Conservation (phyloP, 2,888 invertebrate species). For the Thymelicus acteon region DNA sequence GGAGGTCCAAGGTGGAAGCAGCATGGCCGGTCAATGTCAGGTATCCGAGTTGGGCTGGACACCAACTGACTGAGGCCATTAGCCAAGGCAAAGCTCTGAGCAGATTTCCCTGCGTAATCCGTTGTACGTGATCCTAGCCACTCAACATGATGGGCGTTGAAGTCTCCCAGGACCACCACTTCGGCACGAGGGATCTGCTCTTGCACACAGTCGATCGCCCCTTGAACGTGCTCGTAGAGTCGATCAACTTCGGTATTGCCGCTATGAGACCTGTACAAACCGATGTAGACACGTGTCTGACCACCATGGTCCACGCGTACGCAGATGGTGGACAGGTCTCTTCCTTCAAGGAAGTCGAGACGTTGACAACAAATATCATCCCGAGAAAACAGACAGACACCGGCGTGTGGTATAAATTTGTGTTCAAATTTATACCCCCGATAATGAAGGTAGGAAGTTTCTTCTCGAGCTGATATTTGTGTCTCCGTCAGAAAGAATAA, state of each 20-base stretch:
- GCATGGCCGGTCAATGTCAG: too few species aligned
- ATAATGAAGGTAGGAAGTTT: too few species aligned
- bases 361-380: constrained; percentile 27
- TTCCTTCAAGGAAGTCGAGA: constrained; percentile 11
- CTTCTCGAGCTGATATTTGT: too few species aligned
- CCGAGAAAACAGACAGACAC: constrained; percentile 23
- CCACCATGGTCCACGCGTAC: constrained; percentile 13
- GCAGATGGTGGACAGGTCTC: constrained; percentile 25
- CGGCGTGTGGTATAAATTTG: constrained; percentile 17
- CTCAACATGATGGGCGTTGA: not conserved
- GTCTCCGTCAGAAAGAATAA: too few species aligned
- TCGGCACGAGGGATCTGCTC: constrained; percentile 14
- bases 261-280: constrained; percentile 29
- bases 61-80: too few species aligned
- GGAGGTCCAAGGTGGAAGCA: too few species aligned
- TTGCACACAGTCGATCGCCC: constrained; percentile 12
- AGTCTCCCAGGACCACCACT: constrained; percentile 11
- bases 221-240: constrained; percentile 30
- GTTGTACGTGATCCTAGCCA: too few species aligned
- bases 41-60: too few species aligned
- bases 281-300: constrained; percentile 18
- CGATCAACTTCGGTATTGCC: constrained; percentile 12
- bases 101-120: too few species aligned
- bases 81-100: too few species aligned
- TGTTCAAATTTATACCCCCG: too few species aligned